Percentiles rank a stretch among this genome's conserved stretches.
Evolutionary conservation across 1,140 invertebrate genomes (phyloP).

Genomic region (Tetramorium parvispinum): DNA sequence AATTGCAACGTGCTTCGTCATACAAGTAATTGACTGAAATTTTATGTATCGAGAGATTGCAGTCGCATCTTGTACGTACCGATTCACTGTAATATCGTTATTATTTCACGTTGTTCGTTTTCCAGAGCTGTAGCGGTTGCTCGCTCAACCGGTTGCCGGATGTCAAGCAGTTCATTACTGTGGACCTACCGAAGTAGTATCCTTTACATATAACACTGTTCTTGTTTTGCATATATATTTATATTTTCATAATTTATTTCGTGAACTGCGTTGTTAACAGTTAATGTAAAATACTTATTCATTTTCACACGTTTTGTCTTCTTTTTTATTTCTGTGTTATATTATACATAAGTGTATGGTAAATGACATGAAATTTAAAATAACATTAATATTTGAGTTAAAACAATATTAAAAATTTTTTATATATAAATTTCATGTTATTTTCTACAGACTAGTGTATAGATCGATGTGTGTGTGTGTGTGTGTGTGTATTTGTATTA

Average conservation of each 20-base stretch:
- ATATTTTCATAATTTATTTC: constrained; percentile 17
- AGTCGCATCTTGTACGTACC: neutral
- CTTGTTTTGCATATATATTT: constrained; percentile 10
- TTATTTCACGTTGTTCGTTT: constrained; percentile 72
- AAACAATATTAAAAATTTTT: neutral
- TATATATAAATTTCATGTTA: neutral
- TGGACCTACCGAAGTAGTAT: constrained; percentile 91
- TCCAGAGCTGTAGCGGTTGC: constrained; percentile 92
- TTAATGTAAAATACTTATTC: too few relatives aligned
- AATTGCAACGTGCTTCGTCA: neutral
- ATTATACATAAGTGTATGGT: neutral
- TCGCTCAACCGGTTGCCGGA: constrained; percentile 90
- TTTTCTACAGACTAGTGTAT: too few relatives aligned
- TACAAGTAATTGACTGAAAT: neutral
- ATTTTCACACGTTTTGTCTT: too few relatives aligned
- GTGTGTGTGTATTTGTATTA: neutral
- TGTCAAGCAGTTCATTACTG: constrained; percentile 91
- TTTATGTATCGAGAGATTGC: neutral
- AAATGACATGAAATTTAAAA: neutral
- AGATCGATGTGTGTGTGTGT: neutral
- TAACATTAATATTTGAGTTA: neutral
- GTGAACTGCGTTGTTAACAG: too few relatives aligned
- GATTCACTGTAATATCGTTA: constrained; percentile 43
- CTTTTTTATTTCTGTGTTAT: too few relatives aligned
- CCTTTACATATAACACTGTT: constrained; percentile 72